Evolutionary conservation across 1,140 invertebrate genomes (phyloP).

Genomic region (Mesaphorura yosii): DNA sequence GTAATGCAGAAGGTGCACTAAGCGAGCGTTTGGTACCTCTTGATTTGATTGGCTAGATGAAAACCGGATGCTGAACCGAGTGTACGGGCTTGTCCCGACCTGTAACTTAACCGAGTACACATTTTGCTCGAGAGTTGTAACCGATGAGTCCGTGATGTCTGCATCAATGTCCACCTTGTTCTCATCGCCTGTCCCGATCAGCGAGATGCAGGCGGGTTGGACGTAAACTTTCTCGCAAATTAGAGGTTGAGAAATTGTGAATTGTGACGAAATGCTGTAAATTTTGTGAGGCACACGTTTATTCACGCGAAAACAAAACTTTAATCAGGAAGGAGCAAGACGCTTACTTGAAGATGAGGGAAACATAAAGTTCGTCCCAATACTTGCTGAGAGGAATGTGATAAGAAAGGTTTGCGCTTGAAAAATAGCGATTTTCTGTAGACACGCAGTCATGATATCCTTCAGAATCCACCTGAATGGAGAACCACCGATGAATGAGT

Average conservation of each 20-base stretch:
- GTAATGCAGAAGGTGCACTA: slow-evolving; percentile 7
- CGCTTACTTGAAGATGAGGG: slow-evolving; percentile 27
- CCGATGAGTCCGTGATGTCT: background rate
- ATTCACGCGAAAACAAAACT: too few relatives aligned
- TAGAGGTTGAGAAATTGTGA: slow-evolving; percentile 21
- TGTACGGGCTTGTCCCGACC: slow-evolving; percentile 21
- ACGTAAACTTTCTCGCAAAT: slow-evolving; percentile 14
- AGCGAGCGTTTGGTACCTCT: slow-evolving; percentile 13
- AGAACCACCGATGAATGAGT: too few relatives aligned
- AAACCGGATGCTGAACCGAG: slow-evolving; percentile 18
- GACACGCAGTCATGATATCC: slow-evolving; percentile 29
- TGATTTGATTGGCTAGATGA: slow-evolving; percentile 12
- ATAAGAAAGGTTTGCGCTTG: slow-evolving; percentile 25
- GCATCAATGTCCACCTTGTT: slow-evolving; percentile 11
- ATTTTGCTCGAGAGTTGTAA: slow-evolving; percentile 10
- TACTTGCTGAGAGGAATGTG: slow-evolving; percentile 26
- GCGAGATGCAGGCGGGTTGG: slow-evolving; percentile 14
- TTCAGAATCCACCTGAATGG: slow-evolving; percentile 22
- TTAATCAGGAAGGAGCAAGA: too few relatives aligned
- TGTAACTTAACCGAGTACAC: slow-evolving; percentile 20
- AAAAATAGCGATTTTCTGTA: slow-evolving; percentile 24
- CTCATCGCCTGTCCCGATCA: background rate
- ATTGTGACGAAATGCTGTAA: slow-evolving; percentile 24
- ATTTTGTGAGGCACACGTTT: too few relatives aligned
- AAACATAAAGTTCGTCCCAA: slow-evolving; percentile 22